Conservation (phyloP, 64 coral and sea anemone genomes). For the Hydrozoanthus tunicans region DNA sequence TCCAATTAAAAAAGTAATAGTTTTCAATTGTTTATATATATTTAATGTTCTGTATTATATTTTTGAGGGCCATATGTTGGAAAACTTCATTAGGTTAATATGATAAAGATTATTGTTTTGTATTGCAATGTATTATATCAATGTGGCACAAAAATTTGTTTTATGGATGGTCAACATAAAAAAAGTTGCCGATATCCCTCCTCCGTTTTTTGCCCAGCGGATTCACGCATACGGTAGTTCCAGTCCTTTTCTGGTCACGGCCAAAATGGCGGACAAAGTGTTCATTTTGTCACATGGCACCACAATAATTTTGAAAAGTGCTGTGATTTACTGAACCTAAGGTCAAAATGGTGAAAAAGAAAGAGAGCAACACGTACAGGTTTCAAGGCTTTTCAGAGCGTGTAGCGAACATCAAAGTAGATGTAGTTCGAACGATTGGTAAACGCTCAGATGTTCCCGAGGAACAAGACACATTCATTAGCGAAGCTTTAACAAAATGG, state of each 20-base stretch:
- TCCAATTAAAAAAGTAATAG: too few relatives aligned
- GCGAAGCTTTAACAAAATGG: constrained; percentile 85
- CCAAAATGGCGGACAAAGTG: constrained; percentile 45
- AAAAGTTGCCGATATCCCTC: too few relatives aligned
- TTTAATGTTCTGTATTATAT: too few relatives aligned
- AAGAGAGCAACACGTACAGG: constrained; percentile 79
- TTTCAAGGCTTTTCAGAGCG: constrained; percentile 93
- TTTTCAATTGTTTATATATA: too few relatives aligned
- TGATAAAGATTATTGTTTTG: too few relatives aligned
- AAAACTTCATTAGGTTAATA: too few relatives aligned
- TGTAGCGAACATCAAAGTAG: constrained; percentile 83
- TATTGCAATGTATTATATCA: too few relatives aligned
- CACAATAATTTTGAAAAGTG: not conserved
- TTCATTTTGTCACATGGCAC: constrained; percentile 41
- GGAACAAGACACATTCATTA: constrained; percentile 90
- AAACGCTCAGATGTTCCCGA: constrained; percentile 71
- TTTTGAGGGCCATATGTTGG: too few relatives aligned
- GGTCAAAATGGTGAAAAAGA: constrained; percentile 65
- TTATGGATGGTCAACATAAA: too few relatives aligned
- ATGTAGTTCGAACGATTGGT: constrained; percentile 85
- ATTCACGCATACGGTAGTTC: not conserved
- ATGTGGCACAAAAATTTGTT: too few relatives aligned
- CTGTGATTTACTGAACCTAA: not conserved
- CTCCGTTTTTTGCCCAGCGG: not conserved
- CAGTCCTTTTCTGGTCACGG: not conserved